Evolutionary conservation across 2,113 vertebrate species (phyloP).

Genomic region (Cyanoderma ruficeps): DNA sequence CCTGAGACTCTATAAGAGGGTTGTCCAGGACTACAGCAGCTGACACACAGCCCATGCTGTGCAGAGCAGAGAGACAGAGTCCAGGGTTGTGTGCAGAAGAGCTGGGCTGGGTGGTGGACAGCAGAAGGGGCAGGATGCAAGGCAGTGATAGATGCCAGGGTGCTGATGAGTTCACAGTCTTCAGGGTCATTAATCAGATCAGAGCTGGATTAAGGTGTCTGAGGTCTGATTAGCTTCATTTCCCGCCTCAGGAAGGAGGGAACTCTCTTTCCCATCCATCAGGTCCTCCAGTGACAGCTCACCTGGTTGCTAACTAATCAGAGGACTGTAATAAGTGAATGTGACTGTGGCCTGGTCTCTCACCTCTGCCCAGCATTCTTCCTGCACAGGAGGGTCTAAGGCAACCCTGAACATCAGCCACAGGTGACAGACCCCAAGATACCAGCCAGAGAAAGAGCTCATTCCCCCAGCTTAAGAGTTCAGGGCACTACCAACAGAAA

Average conservation of each 20-base stretch:
- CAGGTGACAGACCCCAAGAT: not conserved
- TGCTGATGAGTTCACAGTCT: slow-evolving; percentile 70
- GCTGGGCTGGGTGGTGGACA: not conserved
- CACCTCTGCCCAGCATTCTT: not conserved
- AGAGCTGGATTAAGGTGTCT: slow-evolving; percentile 68
- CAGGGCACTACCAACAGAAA: not conserved
- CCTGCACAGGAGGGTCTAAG: not conserved
- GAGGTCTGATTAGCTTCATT: slow-evolving; percentile 73
- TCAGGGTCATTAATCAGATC: slow-evolving; percentile 61
- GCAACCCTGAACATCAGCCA: not conserved
- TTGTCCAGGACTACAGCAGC: not conserved
- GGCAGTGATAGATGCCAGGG: slow-evolving; percentile 53
- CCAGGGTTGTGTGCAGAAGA: not conserved
- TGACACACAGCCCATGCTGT: fast-evolving
- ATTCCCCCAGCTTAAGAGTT: not conserved
- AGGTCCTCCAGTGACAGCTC: slow-evolving; percentile 48
- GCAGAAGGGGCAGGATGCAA: slow-evolving; percentile 24
- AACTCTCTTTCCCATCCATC: slow-evolving; percentile 53
- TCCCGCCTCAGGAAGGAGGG: slow-evolving; percentile 64
- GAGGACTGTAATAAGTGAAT: slow-evolving; percentile 23
- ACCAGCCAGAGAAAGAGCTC: not conserved
- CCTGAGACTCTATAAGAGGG: not conserved
- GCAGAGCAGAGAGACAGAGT: not conserved
- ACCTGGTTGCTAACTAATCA: slow-evolving; percentile 57
- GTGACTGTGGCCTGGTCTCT: not conserved